These are phyloP conservation scores for Hemichromis elongatus DNA, from an alignment of 2,113 vertebrate species.

Conservation along the genomic window DNA sequence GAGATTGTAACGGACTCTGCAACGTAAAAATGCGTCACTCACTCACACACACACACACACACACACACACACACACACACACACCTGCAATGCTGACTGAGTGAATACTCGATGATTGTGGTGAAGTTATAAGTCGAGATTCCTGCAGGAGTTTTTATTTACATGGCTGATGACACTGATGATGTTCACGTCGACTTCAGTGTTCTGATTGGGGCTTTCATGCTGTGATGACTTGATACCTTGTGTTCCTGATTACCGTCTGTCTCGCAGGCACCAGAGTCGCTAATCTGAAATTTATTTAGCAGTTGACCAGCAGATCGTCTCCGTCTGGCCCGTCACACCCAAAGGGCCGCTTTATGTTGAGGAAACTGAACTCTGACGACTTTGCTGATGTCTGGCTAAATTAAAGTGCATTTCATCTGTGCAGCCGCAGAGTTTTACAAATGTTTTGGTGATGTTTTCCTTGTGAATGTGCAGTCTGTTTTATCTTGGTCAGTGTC, in stretches of 20 bases:
- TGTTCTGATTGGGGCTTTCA: not conserved
- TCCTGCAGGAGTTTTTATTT: not conserved
- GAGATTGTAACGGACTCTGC: not conserved
- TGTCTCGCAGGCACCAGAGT: not conserved
- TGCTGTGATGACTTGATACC: not conserved
- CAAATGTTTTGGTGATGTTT: not conserved
- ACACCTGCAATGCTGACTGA: not conserved
- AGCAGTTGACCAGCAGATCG: accelerated
- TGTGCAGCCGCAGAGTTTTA: accelerated
- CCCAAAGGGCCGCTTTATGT: not conserved
- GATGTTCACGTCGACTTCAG: not conserved
- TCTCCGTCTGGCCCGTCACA: not conserved
- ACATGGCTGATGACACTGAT: not conserved
- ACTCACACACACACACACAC: not conserved
- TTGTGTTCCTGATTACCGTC: accelerated
- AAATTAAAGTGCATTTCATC: not conserved
- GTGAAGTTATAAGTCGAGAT: not conserved
- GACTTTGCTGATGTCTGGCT: not conserved
- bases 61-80: accelerated
- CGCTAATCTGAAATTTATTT: not conserved
- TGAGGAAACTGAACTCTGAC: not conserved
- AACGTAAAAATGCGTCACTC: not conserved
- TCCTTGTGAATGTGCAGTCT: not conserved
- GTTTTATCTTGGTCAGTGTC: not conserved
- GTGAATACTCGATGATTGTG: not conserved